These are phyloP conservation scores for Drosophila koepferae DNA, from an alignment of 2,888 invertebrate genomes.

Conservation along the genomic window DNA sequence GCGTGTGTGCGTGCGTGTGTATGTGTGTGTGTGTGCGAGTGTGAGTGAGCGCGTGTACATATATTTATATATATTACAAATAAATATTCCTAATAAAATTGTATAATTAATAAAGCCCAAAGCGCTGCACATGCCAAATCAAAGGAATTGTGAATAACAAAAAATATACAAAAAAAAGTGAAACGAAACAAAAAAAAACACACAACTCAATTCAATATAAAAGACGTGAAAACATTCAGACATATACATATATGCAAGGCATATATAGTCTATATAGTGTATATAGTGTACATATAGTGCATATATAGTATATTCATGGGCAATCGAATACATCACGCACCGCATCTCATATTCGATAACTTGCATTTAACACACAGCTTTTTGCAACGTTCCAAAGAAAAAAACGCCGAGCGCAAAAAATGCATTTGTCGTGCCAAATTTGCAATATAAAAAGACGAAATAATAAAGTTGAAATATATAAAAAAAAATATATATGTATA, in stretches of 20 bases:
- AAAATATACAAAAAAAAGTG: neutral
- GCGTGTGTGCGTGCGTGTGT: slow-evolving; percentile 20
- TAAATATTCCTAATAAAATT: slow-evolving; percentile 57
- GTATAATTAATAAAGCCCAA: slow-evolving; percentile 20
- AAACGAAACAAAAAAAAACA: neutral
- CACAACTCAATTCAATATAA: neutral
- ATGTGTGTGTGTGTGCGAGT: slow-evolving; percentile 9
- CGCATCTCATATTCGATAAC: slow-evolving; percentile 60
- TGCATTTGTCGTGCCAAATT: slow-evolving; percentile 66
- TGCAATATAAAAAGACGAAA: slow-evolving; percentile 33
- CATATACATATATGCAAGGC: neutral
- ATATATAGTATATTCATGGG: slow-evolving; percentile 30
- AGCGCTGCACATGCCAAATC: slow-evolving; percentile 30
- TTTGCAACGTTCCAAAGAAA: slow-evolving; percentile 39
- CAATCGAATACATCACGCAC: slow-evolving; percentile 63
- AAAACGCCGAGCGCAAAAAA: slow-evolving; percentile 54
- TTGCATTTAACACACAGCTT: slow-evolving; percentile 49
- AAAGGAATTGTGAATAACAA: slow-evolving; percentile 21
- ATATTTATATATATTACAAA: neutral
- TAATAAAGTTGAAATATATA: slow-evolving; percentile 27
- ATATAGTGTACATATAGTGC: neutral
- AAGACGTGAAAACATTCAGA: slow-evolving; percentile 20
- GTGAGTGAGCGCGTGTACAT: slow-evolving; percentile 20
- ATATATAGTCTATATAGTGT: neutral
- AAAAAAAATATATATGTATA: neutral